A percentile compares a stretch with the other conserved stretches of the same genome.
Evolutionary conservation across 2,797 vertebrate species (phyloP).

Genomic region (Falco novaeseelandiae): DNA sequence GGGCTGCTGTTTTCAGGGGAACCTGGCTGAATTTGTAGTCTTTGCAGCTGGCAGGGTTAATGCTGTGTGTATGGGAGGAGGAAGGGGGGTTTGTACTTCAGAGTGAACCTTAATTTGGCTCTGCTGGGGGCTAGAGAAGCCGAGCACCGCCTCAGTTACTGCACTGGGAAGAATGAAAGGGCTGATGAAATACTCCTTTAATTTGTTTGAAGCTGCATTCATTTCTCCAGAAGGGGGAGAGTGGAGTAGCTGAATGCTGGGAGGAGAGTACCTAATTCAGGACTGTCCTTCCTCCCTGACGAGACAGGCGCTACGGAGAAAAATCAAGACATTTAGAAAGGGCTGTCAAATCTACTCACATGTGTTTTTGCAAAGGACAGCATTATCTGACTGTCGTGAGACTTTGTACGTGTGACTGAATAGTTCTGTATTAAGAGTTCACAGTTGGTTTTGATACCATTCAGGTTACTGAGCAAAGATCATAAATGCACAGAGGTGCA

Average conservation of each 20-base stretch:
- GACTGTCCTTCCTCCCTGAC: background rate
- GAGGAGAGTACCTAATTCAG: background rate
- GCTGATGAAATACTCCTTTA: background rate
- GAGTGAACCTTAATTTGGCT: background rate
- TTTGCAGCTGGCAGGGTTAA: background rate
- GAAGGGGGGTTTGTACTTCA: background rate
- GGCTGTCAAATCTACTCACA: background rate
- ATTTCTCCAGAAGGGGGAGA: slow-evolving; percentile 65
- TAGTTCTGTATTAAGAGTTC: background rate
- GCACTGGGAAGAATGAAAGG: background rate
- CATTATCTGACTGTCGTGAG: background rate
- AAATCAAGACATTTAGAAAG: background rate
- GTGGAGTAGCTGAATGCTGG: background rate
- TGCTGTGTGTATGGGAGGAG: background rate
- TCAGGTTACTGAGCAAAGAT: background rate
- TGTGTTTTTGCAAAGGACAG: background rate
- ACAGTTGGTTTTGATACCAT: background rate
- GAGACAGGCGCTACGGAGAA: background rate
- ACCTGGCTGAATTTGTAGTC: background rate
- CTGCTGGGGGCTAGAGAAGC: background rate
- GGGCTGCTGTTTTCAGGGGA: background rate
- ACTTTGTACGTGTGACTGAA: background rate
- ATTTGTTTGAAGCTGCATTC: slow-evolving; percentile 15
- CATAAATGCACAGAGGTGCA: background rate
- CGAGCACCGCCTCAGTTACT: background rate